A percentile compares a stretch with the other conserved stretches of the same genome.
phyloP scores from a whole-genome alignment of 2,113 vertebrate genomes.

The Coryphaenoides rupestris region DNA sequence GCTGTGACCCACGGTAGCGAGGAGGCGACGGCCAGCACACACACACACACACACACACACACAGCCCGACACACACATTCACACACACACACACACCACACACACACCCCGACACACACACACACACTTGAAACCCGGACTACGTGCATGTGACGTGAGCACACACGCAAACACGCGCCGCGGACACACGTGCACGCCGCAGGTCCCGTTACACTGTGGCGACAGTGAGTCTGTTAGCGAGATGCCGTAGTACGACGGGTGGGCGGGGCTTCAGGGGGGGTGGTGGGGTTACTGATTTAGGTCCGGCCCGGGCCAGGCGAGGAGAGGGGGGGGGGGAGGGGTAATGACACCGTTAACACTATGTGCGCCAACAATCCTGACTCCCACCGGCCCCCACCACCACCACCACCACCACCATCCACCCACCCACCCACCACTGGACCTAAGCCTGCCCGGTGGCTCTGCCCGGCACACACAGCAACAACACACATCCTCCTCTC shows the following conservation, averaged over 20 bases:
- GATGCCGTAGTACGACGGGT: slow-evolving; percentile 69
- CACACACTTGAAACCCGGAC: not conserved
- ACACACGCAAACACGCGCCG: not conserved
- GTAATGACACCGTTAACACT: slow-evolving; percentile 70
- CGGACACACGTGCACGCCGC: not conserved
- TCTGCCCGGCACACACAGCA: slow-evolving; percentile 60
- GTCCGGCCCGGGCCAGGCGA: slow-evolving; percentile 62
- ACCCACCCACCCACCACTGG: slow-evolving; percentile 14
- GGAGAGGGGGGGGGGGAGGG: slow-evolving; percentile 34
- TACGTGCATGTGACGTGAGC: not conserved
- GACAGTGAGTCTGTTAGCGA: slow-evolving; percentile 78
- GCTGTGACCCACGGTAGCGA: slow-evolving; percentile 64
- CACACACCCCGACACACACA: not conserved
- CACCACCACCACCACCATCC: not conserved
- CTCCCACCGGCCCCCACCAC: not conserved
- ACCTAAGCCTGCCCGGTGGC: slow-evolving; percentile 48
- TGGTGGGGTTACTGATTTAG: slow-evolving; percentile 66
- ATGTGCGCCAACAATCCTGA: slow-evolving; percentile 44
- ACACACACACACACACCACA: not conserved
- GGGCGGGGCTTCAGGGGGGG: slow-evolving; percentile 25
- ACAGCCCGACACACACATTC: not conserved
- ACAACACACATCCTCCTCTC: slow-evolving; percentile 64
- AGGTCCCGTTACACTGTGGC: slow-evolving; percentile 77
- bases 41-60: not conserved
- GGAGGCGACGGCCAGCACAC: slow-evolving; percentile 48